A percentile compares a stretch with the other conserved stretches of the same genome.
Evolutionary conservation across 2,888 invertebrate species (phyloP).

Genomic region (Penaeus monodon): DNA sequence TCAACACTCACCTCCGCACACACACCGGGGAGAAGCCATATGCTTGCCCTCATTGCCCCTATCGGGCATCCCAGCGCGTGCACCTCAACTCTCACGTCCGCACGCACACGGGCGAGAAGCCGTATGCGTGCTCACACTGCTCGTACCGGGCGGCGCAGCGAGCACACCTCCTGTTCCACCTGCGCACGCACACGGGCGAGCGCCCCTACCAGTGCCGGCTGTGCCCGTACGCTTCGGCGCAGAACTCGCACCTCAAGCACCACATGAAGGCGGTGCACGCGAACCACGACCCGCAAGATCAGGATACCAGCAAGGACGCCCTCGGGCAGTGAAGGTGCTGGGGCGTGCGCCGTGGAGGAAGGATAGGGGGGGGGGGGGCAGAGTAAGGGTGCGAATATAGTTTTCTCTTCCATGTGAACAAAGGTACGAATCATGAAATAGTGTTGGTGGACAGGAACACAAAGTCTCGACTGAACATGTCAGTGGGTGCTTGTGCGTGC

Average conservation of each 20-base stretch:
- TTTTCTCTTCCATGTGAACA: too few species aligned
- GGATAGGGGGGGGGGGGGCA: too few species aligned
- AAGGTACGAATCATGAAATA: too few species aligned
- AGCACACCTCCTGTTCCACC: slow-evolving; percentile 49
- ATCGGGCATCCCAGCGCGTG: slow-evolving; percentile 53
- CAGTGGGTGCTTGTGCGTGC: too few species aligned
- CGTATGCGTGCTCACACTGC: slow-evolving; percentile 46
- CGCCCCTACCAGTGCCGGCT: slow-evolving; percentile 38
- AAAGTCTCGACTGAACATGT: too few species aligned
- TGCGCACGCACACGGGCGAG: slow-evolving; percentile 45
- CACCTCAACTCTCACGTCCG: slow-evolving; percentile 57
- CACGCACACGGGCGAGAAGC: slow-evolving; percentile 52
- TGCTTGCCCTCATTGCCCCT: slow-evolving; percentile 57
- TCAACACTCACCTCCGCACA: slow-evolving; percentile 54
- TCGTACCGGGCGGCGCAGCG: slow-evolving; percentile 44
- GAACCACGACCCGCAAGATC: not conserved
- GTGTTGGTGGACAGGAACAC: too few species aligned
- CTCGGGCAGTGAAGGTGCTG: not conserved
- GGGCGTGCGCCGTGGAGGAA: too few species aligned
- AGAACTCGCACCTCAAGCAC: slow-evolving; percentile 53
- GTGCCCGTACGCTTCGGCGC: slow-evolving; percentile 46
- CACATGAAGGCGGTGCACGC: slow-evolving; percentile 54
- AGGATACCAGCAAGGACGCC: not conserved
- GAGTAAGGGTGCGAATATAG: too few species aligned
- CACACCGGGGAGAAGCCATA: slow-evolving; percentile 61